A percentile compares a stretch with the other conserved stretches of the same genome.
These are phyloP conservation scores for Lepidotrigona ventralis DNA, from an alignment of 1,140 invertebrate species.

Conservation along the genomic window DNA sequence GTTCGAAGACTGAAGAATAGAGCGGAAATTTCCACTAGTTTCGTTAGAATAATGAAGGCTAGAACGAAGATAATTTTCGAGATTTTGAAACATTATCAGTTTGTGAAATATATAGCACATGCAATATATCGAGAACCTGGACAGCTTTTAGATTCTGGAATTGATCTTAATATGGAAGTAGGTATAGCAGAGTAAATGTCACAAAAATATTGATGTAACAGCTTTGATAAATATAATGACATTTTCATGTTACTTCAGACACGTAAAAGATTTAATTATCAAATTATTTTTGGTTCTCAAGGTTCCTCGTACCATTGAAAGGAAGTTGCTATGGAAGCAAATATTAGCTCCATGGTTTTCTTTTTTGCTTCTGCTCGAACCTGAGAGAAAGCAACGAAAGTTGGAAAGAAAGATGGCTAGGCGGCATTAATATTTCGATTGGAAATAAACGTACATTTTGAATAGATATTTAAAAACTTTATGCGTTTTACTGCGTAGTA, in stretches of 20 bases:
- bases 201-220: constrained; percentile 13
- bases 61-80: too few relatives aligned
- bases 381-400: constrained; percentile 94
- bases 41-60: too few relatives aligned
- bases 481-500: not conserved
- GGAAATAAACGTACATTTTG: not conserved
- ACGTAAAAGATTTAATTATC: constrained; percentile 95
- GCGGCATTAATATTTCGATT: constrained; percentile 60
- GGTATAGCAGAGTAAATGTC: constrained; percentile 95
- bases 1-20: too few relatives aligned
- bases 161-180: constrained; percentile 96
- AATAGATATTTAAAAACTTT: constrained; percentile 21
- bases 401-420: constrained; percentile 91
- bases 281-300: constrained; percentile 95
- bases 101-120: constrained; percentile 90
- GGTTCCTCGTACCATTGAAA: constrained; percentile 88
- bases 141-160: constrained; percentile 90
- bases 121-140: constrained; percentile 86
- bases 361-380: constrained; percentile 88
- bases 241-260: constrained; percentile 82
- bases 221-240: constrained; percentile 20
- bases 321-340: constrained; percentile 92
- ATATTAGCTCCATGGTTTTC: constrained; percentile 94
- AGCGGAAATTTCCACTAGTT: too few relatives aligned
- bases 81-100: constrained; percentile 81